Percentiles rank a stretch among this genome's conserved stretches.
phyloP scores from a whole-genome alignment of 2,797 vertebrate genomes.

The Acomys russatus region DNA sequence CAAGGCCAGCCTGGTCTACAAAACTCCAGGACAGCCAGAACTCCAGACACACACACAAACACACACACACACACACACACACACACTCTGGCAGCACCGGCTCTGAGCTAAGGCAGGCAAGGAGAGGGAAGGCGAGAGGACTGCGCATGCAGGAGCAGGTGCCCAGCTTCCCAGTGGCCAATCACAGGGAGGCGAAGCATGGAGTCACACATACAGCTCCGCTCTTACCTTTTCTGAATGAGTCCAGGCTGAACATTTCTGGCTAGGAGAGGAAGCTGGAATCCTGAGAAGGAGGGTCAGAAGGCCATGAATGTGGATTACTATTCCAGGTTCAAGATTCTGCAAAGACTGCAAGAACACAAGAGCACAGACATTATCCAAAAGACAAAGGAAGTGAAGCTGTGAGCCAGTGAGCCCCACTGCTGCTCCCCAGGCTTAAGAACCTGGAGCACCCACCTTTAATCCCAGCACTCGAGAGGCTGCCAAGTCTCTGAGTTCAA shows the following conservation, averaged over 20 bases:
- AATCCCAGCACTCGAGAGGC: neutral
- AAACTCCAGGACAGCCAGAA: neutral
- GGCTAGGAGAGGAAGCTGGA: slow-evolving; percentile 82
- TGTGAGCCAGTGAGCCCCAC: slow-evolving; percentile 9
- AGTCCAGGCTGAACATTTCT: slow-evolving; percentile 91
- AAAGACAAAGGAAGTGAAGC: slow-evolving; percentile 28
- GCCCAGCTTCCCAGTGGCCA: neutral
- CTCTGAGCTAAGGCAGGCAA: neutral
- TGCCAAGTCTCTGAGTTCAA: neutral
- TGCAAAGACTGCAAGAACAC: neutral
- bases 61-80: neutral
- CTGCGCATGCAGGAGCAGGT: neutral
- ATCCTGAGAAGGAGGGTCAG: slow-evolving; percentile 80
- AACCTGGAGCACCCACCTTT: neutral
- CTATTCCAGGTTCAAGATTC: neutral
- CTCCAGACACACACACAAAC: no score
- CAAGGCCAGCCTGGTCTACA: neutral
- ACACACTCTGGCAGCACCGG: rapidly evolving
- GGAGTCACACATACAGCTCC: neutral
- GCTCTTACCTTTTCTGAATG: slow-evolving; percentile 89
- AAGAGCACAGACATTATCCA: slow-evolving; percentile 4
- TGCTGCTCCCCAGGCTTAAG: slow-evolving; percentile 1
- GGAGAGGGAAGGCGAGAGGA: neutral
- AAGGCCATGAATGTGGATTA: slow-evolving; percentile 44
- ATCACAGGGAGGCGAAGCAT: neutral